Percentiles rank a stretch among this genome's conserved stretches.
phyloP scores from a whole-genome alignment of 2,888 invertebrate species.

The Zygothrica quintamaculata region DNA sequence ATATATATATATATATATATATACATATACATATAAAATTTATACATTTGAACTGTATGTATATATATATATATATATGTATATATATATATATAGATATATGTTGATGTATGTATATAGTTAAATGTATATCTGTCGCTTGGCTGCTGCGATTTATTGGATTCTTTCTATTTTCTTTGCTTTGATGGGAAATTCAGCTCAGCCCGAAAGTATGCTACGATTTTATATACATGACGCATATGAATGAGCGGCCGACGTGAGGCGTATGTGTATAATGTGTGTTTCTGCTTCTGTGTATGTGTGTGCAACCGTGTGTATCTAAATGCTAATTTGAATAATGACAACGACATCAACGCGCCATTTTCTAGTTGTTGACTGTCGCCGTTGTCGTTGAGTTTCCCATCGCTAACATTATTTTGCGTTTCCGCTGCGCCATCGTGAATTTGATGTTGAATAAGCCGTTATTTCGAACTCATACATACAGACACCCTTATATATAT shows the following conservation, averaged over 20 bases:
- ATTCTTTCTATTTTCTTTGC: conserved; percentile 32
- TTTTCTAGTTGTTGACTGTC: conserved; percentile 69
- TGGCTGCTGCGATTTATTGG: conserved; percentile 67
- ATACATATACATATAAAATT: background rate
- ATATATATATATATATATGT: conserved; percentile 3
- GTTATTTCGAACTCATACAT: conserved; percentile 30
- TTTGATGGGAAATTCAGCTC: conserved; percentile 24
- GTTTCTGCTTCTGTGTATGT: conserved; percentile 26
- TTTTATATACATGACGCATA: conserved; percentile 51
- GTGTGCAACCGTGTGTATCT: conserved; percentile 61
- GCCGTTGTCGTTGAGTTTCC: conserved; percentile 39
- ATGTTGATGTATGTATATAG: background rate
- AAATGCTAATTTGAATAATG: conserved; percentile 80
- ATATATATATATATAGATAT: background rate
- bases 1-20: conserved; percentile 4
- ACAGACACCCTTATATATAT: no score
- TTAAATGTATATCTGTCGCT: conserved; percentile 10
- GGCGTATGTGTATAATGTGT: conserved; percentile 8
- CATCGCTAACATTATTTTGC: conserved; percentile 41
- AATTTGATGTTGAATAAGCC: conserved; percentile 46
- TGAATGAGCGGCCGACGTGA: conserved; percentile 35
- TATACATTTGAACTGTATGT: background rate
- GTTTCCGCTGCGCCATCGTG: conserved; percentile 67
- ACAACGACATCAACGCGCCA: conserved; percentile 75
- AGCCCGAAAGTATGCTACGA: conserved; percentile 60